Evolutionary conservation across 1,140 invertebrate species (phyloP).

Genomic region (Asbolus verrucosus): DNA sequence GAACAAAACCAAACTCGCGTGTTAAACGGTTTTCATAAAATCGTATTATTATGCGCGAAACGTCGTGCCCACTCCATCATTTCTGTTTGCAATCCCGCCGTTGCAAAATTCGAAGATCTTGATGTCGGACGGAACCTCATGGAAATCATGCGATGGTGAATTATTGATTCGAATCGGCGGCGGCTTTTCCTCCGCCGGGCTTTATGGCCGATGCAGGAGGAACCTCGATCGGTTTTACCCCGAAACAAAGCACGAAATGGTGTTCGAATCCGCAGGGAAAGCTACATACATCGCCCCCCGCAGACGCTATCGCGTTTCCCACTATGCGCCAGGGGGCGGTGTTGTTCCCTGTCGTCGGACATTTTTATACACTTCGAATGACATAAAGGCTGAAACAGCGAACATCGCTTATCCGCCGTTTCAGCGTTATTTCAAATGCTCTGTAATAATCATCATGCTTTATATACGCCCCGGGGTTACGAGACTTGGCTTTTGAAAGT

Average conservation of each 20-base stretch:
- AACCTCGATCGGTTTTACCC: constrained; percentile 1
- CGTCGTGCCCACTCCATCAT: constrained; percentile 19
- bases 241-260: constrained; percentile 31
- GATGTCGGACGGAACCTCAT: too few species aligned
- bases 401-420: too few species aligned
- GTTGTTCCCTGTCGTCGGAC: constrained; percentile 10
- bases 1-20: constrained; percentile 18
- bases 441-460: too few species aligned
- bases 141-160: constrained; percentile 11
- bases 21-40: constrained; percentile 35
- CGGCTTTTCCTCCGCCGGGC: not conserved
- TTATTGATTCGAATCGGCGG: not conserved
- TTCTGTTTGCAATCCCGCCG: constrained; percentile 13
- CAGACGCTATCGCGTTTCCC: constrained; percentile 12
- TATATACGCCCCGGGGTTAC: too few species aligned
- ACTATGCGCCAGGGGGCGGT: constrained; percentile 14
- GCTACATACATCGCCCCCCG: constrained; percentile 15
- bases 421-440: too few species aligned
- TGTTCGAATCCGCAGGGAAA: constrained; percentile 33
- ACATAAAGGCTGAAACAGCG: constrained; percentile 1
- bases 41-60: constrained; percentile 28
- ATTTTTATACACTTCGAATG: constrained; percentile 7
- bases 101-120: constrained; percentile 20
- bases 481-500: too few species aligned
- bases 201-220: too few species aligned